These are phyloP conservation scores for Lepidochrysops patricia DNA, from an alignment of 2,888 invertebrate species.

Conservation along the genomic window DNA sequence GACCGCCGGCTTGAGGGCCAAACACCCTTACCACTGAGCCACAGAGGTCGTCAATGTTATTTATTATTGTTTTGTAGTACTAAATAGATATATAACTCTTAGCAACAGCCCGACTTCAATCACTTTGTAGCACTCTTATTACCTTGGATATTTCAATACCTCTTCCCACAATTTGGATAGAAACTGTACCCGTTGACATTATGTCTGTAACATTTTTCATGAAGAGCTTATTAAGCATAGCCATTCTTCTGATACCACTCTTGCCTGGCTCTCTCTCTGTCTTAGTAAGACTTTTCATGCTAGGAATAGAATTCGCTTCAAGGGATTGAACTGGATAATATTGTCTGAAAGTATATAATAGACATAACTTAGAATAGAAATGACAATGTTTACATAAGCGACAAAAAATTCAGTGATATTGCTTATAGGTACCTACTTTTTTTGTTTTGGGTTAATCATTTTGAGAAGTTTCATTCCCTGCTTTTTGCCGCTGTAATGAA, in stretches of 20 bases:
- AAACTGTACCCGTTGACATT: conserved; percentile 81
- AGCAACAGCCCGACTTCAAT: too few relatives aligned
- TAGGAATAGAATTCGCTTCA: conserved; percentile 40
- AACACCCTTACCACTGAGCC: too few relatives aligned
- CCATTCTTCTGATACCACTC: conserved; percentile 72
- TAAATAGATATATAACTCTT: too few relatives aligned
- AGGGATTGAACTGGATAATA: conserved; percentile 41
- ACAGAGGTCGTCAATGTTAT: too few relatives aligned
- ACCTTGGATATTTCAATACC: conserved; percentile 84
- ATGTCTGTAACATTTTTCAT: conserved; percentile 87
- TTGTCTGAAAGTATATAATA: conserved; percentile 42
- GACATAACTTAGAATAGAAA: too few relatives aligned
- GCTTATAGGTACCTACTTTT: conserved; percentile 43
- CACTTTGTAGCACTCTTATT: conserved; percentile 17
- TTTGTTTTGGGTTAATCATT: conserved; percentile 54
- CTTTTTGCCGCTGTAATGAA: conserved; percentile 43
- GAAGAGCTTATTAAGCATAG: conserved; percentile 85
- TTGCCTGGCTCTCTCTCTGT: conserved; percentile 68
- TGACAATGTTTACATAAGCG: conserved; percentile 20
- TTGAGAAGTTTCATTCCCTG: conserved; percentile 55
- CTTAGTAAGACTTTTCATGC: conserved; percentile 54
- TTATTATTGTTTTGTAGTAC: too few relatives aligned
- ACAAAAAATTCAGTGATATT: conserved; percentile 19
- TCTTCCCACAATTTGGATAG: conserved; percentile 75
- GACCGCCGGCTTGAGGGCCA: too few relatives aligned